phyloP scores from a whole-genome alignment of 64 coral and sea anemone genomes.

The Cladopsammia gracilis region DNA sequence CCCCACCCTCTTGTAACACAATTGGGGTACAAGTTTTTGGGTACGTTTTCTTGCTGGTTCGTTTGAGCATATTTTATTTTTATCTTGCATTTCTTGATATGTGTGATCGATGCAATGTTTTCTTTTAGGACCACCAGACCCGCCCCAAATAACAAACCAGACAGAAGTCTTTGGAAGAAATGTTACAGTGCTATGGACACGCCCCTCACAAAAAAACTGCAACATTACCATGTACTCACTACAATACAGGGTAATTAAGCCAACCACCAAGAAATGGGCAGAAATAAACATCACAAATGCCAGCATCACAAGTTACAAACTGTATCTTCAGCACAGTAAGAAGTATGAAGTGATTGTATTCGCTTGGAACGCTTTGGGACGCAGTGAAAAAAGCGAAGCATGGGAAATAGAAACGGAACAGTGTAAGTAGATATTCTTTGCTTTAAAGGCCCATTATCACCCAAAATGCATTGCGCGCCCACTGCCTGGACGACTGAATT shows the following conservation, averaged over 20 bases:
- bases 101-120: background rate
- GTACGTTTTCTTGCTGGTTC: too few species aligned
- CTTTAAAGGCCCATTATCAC: too few species aligned
- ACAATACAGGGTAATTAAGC: background rate
- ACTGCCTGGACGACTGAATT: too few species aligned
- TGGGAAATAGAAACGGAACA: background rate
- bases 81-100: too few species aligned
- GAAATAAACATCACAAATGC: background rate
- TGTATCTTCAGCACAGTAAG: background rate
- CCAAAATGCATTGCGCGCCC: too few species aligned
- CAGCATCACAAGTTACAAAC: background rate
- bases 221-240: background rate
- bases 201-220: background rate
- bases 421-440: background rate
- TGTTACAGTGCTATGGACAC: background rate
- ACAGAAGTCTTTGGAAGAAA: background rate
- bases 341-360: background rate
- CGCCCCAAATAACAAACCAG: background rate
- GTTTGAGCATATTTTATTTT: too few species aligned
- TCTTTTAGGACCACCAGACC: background rate
- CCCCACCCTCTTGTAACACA: too few species aligned
- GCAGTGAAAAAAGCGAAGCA: background rate
- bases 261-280: background rate
- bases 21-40: too few species aligned
- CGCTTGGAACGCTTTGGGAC: background rate